Evolutionary conservation across 2,113 vertebrate genomes (phyloP).

Genomic region (Propithecus coquereli): DNA sequence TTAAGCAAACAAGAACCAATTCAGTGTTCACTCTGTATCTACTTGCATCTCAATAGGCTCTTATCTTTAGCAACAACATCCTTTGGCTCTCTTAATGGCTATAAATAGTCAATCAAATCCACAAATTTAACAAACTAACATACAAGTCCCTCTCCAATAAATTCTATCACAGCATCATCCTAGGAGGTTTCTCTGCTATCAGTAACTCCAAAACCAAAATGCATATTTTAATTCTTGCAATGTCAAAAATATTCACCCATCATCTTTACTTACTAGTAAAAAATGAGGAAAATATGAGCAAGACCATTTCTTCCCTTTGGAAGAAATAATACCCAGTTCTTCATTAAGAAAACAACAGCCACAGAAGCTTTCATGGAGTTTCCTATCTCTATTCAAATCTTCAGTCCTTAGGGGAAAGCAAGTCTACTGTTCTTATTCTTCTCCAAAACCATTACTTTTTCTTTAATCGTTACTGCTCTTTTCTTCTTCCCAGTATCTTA

Average conservation of each 20-base stretch:
- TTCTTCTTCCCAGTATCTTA: neutral
- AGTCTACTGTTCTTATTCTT: neutral
- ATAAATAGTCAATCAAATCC: neutral
- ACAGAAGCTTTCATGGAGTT: neutral
- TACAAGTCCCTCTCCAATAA: neutral
- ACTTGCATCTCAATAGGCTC: neutral
- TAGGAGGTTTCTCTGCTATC: neutral
- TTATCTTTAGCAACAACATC: constrained; percentile 12
- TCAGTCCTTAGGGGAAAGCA: neutral
- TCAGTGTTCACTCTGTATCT: neutral
- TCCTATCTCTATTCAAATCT: neutral
- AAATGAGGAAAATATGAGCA: neutral
- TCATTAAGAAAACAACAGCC: neutral
- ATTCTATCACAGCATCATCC: neutral
- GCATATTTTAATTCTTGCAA: neutral
- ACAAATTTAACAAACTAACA: neutral
- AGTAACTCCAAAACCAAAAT: neutral
- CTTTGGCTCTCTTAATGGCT: neutral
- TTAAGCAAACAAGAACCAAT: neutral
- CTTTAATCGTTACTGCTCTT: neutral
- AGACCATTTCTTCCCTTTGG: neutral
- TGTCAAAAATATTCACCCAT: constrained; percentile 3
- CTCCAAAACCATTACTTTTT: neutral
- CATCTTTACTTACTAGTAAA: neutral
- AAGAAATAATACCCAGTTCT: neutral